Base-by-base conservation (phyloP, 2,888 invertebrate species). In the Aleiodes leptofemur region DNA sequence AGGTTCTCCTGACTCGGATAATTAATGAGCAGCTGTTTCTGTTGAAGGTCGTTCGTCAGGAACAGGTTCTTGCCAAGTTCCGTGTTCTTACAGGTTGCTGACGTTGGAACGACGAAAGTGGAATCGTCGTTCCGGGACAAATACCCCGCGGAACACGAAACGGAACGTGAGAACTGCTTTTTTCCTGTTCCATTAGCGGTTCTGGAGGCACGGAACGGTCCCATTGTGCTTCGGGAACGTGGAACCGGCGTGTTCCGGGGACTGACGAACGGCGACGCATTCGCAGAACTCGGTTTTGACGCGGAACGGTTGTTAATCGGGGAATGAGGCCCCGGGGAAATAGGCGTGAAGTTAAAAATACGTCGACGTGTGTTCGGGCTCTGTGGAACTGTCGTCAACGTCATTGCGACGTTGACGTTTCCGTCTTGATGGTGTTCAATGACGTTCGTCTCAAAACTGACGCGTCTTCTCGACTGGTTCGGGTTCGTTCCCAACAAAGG, bases 281-380 rank as follows among this genome's bases (percentile, higher is more conserved):
- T 94, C 0, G 94, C 93, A 81, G 94, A 94, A 79, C 93, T 93
- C 34, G 92, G 91, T 81, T 92, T 92, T 1, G 92, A 92, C 1
- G 79, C 79, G 1, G 79, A 77, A 23, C 90, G 88, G 11, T 90
- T 91, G 80, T 91, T 91, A 85, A 89, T 86, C 1, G 94, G 94
- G 1, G 94, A 94, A 83, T 93, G 93, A 57, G 94, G 93, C n/a
- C 93, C 94, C 8, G 95, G 95, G 50, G 96, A 96, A 85, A 97
- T 97, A 0, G 96, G 96, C 43, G 95, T 95, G 85, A 97, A 97
- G 88, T 94, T 96, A 86, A 95, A 96, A 85, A 95, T 94, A 86
- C 95, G 94, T 64, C 95, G 92, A 77, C 94, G 91, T 57, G 95
- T 94, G 78, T 95, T 95, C 9, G 95, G 95, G 90, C 95, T 95